Percentiles rank a stretch among this genome's conserved stretches.
phyloP scores from a whole-genome alignment of 2,797 vertebrate species.

The Lagocephalus sceleratus region DNA sequence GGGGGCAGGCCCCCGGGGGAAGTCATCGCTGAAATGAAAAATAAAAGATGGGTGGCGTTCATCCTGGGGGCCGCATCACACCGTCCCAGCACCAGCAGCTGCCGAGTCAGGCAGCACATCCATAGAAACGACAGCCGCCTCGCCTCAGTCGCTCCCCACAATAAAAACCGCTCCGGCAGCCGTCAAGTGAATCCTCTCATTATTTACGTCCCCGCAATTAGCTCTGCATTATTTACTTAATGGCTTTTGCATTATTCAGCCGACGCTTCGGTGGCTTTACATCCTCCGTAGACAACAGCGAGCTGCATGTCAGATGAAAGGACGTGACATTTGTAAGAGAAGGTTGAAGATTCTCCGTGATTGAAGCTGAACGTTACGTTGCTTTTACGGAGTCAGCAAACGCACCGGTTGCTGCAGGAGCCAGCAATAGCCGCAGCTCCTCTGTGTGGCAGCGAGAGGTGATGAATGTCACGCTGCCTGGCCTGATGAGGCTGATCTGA shows the following conservation, averaged over 20 bases:
- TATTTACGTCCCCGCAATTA: conserved; percentile 11
- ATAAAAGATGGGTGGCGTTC: conserved; percentile 34
- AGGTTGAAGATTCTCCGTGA: not conserved
- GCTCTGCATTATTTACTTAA: conserved; percentile 7
- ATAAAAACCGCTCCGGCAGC: conserved; percentile 16
- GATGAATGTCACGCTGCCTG: too few relatives aligned
- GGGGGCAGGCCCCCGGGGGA: conserved; percentile 34
- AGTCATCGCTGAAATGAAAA: conserved; percentile 21
- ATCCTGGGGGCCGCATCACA: conserved; percentile 39
- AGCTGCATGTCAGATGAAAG: conserved; percentile 1
- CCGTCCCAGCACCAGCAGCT: conserved; percentile 26
- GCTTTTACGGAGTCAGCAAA: conserved; percentile 20
- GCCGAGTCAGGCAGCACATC: conserved; percentile 21
- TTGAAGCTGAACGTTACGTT: not conserved
- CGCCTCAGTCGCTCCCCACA: conserved; percentile 7
- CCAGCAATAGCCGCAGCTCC: conserved; percentile 10
- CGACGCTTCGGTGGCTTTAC: too few relatives aligned
- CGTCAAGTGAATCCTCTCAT: conserved; percentile 7
- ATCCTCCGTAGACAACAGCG: not conserved
- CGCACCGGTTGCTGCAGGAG: not conserved
- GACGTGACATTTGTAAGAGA: not conserved
- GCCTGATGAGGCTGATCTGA: too few relatives aligned
- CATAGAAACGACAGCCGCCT: conserved; percentile 19
- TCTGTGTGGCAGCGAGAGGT: conserved; percentile 1
- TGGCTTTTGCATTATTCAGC: not conserved